These are phyloP conservation scores for Aptenodytes forsteri DNA, from an alignment of 2,113 vertebrate genomes.

Conservation along the genomic window DNA sequence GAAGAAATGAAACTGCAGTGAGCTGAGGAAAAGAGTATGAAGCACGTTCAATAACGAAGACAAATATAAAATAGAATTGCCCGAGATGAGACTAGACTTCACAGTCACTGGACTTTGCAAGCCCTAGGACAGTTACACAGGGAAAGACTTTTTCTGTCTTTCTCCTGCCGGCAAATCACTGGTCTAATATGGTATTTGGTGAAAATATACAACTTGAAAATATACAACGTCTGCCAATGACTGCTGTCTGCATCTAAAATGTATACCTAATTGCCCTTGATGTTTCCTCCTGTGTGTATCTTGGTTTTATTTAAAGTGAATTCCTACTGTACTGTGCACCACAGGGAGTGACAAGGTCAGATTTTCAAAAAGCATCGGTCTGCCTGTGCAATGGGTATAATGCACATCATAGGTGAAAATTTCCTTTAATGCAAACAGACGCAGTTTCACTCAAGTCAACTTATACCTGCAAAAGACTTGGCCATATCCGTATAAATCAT, in stretches of 20 bases:
- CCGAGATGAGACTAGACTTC: not conserved
- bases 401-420: not conserved
- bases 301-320: not conserved
- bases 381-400: not conserved
- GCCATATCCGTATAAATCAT: not conserved
- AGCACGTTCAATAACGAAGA: constrained; percentile 4
- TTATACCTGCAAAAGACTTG: not conserved
- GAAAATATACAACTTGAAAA: not conserved
- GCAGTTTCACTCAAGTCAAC: not conserved
- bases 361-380: not conserved
- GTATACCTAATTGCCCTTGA: not conserved
- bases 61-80: constrained; percentile 4
- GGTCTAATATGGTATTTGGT: not conserved
- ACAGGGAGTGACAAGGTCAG: not conserved
- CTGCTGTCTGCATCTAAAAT: not conserved
- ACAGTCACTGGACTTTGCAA: not conserved
- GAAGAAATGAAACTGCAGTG: constrained; percentile 1
- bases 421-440: not conserved
- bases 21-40: not conserved
- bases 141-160: not conserved
- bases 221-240: not conserved
- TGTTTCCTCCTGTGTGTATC: not conserved
- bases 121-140: not conserved
- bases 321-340: not conserved
- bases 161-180: not conserved